Evolutionary conservation across 2,888 invertebrate genomes (phyloP), one percentile per base, ranked within the genome.

Genomic region (Gandaritis pyraliata): DNA sequence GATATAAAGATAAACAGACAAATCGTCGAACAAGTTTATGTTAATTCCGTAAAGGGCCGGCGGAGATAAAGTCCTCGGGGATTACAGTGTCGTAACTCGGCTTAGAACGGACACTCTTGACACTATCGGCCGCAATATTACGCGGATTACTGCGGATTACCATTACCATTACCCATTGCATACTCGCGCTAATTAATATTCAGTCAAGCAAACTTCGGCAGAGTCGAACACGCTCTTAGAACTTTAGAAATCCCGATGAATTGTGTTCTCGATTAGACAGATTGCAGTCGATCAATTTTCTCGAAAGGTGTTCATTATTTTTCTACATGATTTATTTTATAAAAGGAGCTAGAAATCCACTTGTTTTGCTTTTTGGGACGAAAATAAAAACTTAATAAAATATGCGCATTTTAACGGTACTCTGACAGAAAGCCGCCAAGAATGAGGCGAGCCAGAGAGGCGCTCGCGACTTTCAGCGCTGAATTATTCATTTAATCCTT

Each of bases 401-500:
- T 83, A 85, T 85, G 85, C 82, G 83, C 83, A 85, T 85, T 81
- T 81, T 82, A 83, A 84, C 77, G 73, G 77, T 77, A 80, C 81
- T 83, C 77, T 83, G 82, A 80, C 80, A 76, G 75, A 77, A 80
- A 80, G 72, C 77, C 76, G 74, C 74, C 75, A 72, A 73, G 78
- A 81, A 80, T 77, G 77, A 78, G 78, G 77, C 76, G 72, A 80
- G 75, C 76, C 77, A 72, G 78, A 76, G 75, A 77, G 77, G 68
- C 78, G 77, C 80, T 81, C 77, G 74, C 77, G 83, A 85, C 85
- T 85, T 85, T 84, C 76, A 72, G 70, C 80, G 70, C 83, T 86
- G 85, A 85, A 86, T 86, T 76, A 86, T 86, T 86, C 86, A 86
- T 86, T 86, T 86, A 86, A 86, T 86, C 86, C 86, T 86, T 86